Conservation (phyloP, 23 tunicate species). For the Ciona savignyi region DNA sequence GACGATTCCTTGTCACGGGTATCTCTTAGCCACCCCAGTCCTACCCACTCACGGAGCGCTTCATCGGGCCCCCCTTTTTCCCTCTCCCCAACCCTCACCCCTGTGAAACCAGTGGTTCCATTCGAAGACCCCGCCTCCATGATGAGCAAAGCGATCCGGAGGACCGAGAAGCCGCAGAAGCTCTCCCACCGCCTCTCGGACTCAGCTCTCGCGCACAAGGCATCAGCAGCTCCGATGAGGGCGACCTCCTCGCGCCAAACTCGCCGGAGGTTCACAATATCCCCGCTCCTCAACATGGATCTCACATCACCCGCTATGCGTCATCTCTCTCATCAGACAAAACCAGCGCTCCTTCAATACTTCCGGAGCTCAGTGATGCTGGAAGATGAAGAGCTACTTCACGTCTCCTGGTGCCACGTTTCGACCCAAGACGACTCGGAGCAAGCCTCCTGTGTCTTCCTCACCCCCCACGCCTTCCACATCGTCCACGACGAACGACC, state of each 20-base stretch:
- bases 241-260: not conserved
- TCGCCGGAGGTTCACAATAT: not conserved
- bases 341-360: not conserved
- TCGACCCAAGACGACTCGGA: not conserved
- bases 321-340: not conserved
- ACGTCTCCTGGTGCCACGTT: not conserved
- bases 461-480: not conserved
- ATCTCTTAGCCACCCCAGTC: not conserved
- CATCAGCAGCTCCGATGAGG: not conserved
- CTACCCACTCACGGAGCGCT: not conserved
- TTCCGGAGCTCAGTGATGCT: slow-evolving; percentile 1
- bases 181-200: not conserved
- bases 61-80: not conserved
- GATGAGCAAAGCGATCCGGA: not conserved
- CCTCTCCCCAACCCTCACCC: not conserved
- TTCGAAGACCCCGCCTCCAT: not conserved
- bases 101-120: not conserved
- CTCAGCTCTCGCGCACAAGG: not conserved
- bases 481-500: not conserved
- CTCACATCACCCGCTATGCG: not conserved
- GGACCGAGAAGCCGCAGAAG: not conserved
- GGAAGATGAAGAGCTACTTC: not conserved
- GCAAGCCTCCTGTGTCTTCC: not conserved
- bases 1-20: not conserved
- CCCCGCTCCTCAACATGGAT: not conserved